A percentile compares a stretch with the other conserved stretches of the same genome.
Conservation (phyloP, 2,888 invertebrate genomes). For the Tenthredo amoena region DNA sequence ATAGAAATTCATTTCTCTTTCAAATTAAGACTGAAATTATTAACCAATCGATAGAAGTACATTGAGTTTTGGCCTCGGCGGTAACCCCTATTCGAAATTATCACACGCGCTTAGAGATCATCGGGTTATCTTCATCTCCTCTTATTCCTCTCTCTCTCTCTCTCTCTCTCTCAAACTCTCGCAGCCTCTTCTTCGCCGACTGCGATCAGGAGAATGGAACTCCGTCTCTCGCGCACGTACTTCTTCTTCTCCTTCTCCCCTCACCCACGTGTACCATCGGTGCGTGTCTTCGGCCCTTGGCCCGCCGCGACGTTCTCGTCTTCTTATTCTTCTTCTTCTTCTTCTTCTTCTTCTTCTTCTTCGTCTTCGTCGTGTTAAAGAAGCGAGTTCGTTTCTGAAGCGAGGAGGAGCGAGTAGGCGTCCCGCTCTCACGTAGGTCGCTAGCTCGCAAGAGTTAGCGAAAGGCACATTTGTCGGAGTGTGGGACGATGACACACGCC, state of each 20-base stretch:
- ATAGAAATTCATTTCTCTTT: background rate
- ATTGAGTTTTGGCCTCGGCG: constrained; percentile 72
- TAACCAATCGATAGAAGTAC: constrained; percentile 74
- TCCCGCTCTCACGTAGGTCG: constrained; percentile 46
- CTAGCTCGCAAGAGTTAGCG: constrained; percentile 37
- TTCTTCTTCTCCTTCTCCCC: constrained; percentile 50
- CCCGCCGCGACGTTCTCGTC: constrained; percentile 47
- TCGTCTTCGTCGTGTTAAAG: constrained; percentile 3
- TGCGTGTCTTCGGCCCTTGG: constrained; percentile 40
- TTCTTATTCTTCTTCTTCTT: constrained; percentile 49
- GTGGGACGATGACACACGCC: constrained; percentile 48
- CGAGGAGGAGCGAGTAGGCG: constrained; percentile 44
- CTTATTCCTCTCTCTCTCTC: constrained; percentile 10
- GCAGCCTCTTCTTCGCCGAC: background rate
- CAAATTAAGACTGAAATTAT: constrained; percentile 67
- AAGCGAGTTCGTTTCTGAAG: constrained; percentile 22
- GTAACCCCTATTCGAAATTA: constrained; percentile 50
- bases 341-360: background rate
- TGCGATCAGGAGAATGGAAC: background rate
- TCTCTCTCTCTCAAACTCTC: constrained; percentile 7
- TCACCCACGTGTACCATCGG: constrained; percentile 56
- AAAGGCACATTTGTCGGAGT: constrained; percentile 22
- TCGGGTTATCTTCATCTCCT: constrained; percentile 47
- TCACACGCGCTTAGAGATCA: constrained; percentile 48
- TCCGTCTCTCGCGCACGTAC: constrained; percentile 38